Conservation (phyloP, 1,140 invertebrate genomes). For the Calycopis cecrops region DNA sequence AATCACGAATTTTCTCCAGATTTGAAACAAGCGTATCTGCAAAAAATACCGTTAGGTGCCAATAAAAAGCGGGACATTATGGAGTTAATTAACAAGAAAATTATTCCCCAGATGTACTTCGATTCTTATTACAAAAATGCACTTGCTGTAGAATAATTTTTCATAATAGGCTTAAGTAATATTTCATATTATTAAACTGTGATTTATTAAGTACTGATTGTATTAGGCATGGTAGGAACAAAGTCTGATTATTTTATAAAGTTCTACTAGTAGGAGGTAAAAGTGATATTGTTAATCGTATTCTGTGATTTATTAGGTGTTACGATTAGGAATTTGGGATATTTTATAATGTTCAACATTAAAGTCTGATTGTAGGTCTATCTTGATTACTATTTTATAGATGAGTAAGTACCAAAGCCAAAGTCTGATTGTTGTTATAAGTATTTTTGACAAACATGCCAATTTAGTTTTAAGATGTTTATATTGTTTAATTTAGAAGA, state of each 20-base stretch:
- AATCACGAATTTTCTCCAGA: constrained; percentile 8
- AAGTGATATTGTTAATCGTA: constrained; percentile 12
- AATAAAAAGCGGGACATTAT: constrained; percentile 10
- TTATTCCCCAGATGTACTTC: constrained; percentile 12
- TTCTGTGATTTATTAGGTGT: constrained; percentile 14
- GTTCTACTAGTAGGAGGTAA: constrained; percentile 12
- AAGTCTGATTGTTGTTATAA: constrained; percentile 7
- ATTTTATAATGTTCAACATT: constrained; percentile 13
- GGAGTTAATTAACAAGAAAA: constrained; percentile 13
- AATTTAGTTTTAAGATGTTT: constrained; percentile 11
- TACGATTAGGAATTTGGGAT: constrained; percentile 11
- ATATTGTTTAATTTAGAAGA: constrained; percentile 14
- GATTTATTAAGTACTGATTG: constrained; percentile 13
- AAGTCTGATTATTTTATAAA: constrained; percentile 14
- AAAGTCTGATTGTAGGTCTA: constrained; percentile 8
- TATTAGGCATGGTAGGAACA: constrained; percentile 3
- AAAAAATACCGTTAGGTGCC: constrained; percentile 12
- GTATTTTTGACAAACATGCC: too few relatives aligned
- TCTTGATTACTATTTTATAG: constrained; percentile 6
- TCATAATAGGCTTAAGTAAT: constrained; percentile 6
- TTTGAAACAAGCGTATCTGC: constrained; percentile 12
- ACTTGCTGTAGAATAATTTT: constrained; percentile 13
- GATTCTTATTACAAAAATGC: constrained; percentile 17
- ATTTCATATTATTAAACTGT: constrained; percentile 12
- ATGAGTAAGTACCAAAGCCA: constrained; percentile 9